Evolutionary conservation across 2,888 invertebrate genomes (phyloP).

Genomic region (Drosophila antonietae): DNA sequence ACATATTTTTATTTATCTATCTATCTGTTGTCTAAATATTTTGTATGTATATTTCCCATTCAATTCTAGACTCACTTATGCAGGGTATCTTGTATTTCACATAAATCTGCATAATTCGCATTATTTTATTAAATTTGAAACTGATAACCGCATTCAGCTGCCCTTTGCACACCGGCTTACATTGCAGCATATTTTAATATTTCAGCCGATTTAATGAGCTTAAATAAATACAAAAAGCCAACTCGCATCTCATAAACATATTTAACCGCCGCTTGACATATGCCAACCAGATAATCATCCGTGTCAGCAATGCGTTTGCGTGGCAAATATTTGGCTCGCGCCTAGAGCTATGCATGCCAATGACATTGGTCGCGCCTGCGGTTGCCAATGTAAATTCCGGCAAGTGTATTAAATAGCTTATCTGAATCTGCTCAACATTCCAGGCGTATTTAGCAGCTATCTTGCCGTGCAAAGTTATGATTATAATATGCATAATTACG

Average conservation of each 20-base stretch:
- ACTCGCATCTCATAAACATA: conserved; percentile 49
- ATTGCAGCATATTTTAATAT: background rate
- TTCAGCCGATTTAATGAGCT: conserved; percentile 3
- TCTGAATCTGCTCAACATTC: conserved; percentile 19
- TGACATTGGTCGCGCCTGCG: conserved; percentile 15
- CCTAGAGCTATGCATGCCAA: conserved; percentile 31
- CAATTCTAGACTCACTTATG: background rate
- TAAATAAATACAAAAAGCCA: conserved; percentile 9
- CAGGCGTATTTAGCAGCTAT: background rate
- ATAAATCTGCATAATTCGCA: background rate
- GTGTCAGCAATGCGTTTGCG: conserved; percentile 12
- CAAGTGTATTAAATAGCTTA: conserved; percentile 28
- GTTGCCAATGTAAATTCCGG: conserved; percentile 26
- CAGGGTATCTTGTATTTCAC: background rate
- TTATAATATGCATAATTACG: background rate
- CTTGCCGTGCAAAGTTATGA: background rate
- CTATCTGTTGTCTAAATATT: background rate
- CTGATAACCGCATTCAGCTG: background rate
- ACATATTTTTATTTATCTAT: background rate
- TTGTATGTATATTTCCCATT: too few species aligned
- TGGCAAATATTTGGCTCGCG: conserved; percentile 36
- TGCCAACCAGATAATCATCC: conserved; percentile 45
- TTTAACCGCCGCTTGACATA: conserved; percentile 63
- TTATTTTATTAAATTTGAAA: conserved; percentile 3
- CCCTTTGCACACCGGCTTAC: background rate